Percentiles rank a stretch among this genome's conserved stretches.
These are phyloP conservation scores for Cataglyphis altisquamis DNA, from an alignment of 2,888 invertebrate species.

Conservation along the genomic window DNA sequence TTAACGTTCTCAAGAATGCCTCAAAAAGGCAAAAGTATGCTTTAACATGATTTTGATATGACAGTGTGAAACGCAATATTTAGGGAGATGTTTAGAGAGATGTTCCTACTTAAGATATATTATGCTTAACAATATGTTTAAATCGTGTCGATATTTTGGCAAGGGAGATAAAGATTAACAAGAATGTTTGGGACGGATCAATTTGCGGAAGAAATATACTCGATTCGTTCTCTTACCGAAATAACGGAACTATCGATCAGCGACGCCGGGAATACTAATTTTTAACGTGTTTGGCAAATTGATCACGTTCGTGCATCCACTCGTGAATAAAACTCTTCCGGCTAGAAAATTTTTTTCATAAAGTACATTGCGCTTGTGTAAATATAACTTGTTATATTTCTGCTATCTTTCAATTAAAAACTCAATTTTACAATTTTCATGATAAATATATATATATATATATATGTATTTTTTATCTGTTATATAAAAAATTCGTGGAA, in stretches of 20 bases:
- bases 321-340: constrained; percentile 9
- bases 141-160: constrained; percentile 8
- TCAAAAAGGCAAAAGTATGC: background rate
- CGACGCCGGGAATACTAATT: background rate
- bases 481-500: background rate
- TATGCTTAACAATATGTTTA: background rate
- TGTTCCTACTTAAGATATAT: background rate
- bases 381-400: constrained; percentile 3
- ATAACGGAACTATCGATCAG: constrained; percentile 2
- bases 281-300: constrained; percentile 25
- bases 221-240: background rate
- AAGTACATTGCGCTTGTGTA: background rate
- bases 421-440: constrained; percentile 7
- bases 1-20: background rate
- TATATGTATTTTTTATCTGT: background rate
- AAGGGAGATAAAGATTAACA: background rate
- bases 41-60: constrained; percentile 1
- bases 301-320: background rate
- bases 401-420: constrained; percentile 6
- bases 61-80: constrained; percentile 13
- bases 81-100: background rate
- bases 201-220: constrained; percentile 8
- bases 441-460: background rate
- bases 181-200: background rate
- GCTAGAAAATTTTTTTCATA: constrained; percentile 15